These are phyloP conservation scores for Halictus ligatus DNA, from an alignment of 2,888 invertebrate species.

Conservation along the genomic window DNA sequence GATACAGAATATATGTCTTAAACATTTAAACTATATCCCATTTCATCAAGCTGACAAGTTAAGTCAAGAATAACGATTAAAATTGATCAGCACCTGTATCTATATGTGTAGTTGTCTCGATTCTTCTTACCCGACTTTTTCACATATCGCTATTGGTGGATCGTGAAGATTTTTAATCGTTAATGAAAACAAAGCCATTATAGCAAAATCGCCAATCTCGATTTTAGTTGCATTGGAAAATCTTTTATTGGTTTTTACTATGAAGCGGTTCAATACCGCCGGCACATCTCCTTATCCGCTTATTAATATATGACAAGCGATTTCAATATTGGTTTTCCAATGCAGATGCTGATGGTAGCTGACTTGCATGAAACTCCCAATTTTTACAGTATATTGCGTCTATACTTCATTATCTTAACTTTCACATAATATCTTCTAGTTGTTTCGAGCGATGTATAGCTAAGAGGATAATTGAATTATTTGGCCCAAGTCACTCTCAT, in stretches of 20 bases:
- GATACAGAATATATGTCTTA: too few species aligned
- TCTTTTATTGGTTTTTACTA: neutral
- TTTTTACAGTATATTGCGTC: neutral
- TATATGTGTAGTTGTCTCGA: too few species aligned
- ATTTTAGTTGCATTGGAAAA: too few species aligned
- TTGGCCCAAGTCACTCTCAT: neutral
- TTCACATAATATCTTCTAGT: neutral
- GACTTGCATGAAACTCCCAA: neutral
- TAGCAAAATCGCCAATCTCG: too few species aligned
- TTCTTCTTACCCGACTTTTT: too few species aligned
- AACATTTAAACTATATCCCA: too few species aligned
- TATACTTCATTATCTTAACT: neutral
- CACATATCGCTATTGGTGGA: too few species aligned
- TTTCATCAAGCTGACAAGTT: too few species aligned
- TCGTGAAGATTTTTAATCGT: too few species aligned
- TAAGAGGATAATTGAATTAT: neutral
- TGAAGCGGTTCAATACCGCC: neutral
- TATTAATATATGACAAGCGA: neutral
- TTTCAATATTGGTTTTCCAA: neutral
- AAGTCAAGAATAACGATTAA: too few species aligned
- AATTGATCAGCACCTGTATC: too few species aligned
- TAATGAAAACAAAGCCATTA: too few species aligned
- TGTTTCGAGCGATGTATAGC: neutral
- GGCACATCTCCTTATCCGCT: neutral
- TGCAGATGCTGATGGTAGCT: neutral